A percentile compares a stretch with the other conserved stretches of the same genome.
Conservation (phyloP, 2,888 invertebrate genomes). For the Spodoptera picta region DNA sequence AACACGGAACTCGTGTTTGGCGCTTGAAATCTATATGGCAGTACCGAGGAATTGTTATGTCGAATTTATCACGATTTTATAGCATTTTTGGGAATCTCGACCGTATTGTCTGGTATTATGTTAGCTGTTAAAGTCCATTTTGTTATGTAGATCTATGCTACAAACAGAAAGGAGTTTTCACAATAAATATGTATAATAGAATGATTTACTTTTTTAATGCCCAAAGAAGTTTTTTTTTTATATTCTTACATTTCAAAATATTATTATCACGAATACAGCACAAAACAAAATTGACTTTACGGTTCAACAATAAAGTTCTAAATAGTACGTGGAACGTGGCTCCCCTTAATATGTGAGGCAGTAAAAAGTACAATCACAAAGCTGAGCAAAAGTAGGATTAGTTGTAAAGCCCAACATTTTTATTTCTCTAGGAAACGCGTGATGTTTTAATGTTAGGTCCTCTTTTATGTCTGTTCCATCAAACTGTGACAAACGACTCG, state of each 20-base stretch:
- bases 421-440: slow-evolving; percentile 25
- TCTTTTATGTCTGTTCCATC: slow-evolving; percentile 18
- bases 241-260: too few species aligned
- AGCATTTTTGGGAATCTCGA: slow-evolving; percentile 48
- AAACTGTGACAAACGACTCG: slow-evolving; percentile 9
- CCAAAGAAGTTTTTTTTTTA: too few species aligned
- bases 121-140: slow-evolving; percentile 40
- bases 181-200: too few species aligned
- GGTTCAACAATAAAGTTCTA: slow-evolving; percentile 13
- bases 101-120: slow-evolving; percentile 36
- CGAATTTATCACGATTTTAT: slow-evolving; percentile 56
- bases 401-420: slow-evolving; percentile 13
- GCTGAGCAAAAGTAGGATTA: slow-evolving; percentile 17
- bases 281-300: slow-evolving; percentile 12
- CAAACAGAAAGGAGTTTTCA: too few species aligned
- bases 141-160: slow-evolving; percentile 22
- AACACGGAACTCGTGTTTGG: slow-evolving; percentile 73
- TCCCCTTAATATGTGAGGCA: slow-evolving; percentile 12
- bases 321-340: slow-evolving; percentile 11
- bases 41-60: slow-evolving; percentile 59
- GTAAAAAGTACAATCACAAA: slow-evolving; percentile 17
- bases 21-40: slow-evolving; percentile 49
- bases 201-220: too few species aligned
- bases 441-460: slow-evolving; percentile 1
- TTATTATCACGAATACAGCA: not conserved